phyloP scores from a whole-genome alignment of 2,113 vertebrate genomes.

The Nothobranchius kuhntae region DNA sequence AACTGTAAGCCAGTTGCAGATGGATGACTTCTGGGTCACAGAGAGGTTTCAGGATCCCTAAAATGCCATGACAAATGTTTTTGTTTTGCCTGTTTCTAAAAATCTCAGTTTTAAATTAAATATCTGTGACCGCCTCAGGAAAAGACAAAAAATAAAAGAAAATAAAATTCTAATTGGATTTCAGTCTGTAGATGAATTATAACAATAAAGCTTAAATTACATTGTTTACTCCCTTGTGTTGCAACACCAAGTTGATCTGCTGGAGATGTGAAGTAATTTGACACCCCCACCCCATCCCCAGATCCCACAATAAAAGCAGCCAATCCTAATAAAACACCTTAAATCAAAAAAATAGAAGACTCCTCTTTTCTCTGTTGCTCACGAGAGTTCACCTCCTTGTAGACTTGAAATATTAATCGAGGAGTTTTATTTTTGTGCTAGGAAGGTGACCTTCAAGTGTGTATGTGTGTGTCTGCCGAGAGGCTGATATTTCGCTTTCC shows the following conservation, averaged over 20 bases:
- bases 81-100: too few species aligned
- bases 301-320: slow-evolving; percentile 5
- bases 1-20: not conserved
- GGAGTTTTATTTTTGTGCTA: slow-evolving; percentile 60
- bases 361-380: slow-evolving; percentile 26
- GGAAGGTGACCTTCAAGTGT: slow-evolving; percentile 63
- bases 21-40: not conserved
- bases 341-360: slow-evolving; percentile 15
- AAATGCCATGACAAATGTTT: not conserved
- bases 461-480: slow-evolving; percentile 20
- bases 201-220: not conserved
- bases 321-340: slow-evolving; percentile 13
- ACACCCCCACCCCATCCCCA: not conserved
- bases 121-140: too few species aligned
- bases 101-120: too few species aligned
- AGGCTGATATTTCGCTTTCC: slow-evolving; percentile 23
- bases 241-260: not conserved
- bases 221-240: slow-evolving; percentile 8
- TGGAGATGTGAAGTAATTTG: slow-evolving; percentile 16
- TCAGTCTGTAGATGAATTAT: slow-evolving; percentile 10
- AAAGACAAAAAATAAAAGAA: too few species aligned
- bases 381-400: slow-evolving; percentile 40
- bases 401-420: slow-evolving; percentile 68
- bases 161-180: slow-evolving; percentile 1
- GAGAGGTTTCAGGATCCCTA: not conserved